Percentiles rank a stretch among this genome's conserved stretches.
phyloP scores from a whole-genome alignment of 2,888 invertebrate species.

The Temnothorax rugatulus region DNA sequence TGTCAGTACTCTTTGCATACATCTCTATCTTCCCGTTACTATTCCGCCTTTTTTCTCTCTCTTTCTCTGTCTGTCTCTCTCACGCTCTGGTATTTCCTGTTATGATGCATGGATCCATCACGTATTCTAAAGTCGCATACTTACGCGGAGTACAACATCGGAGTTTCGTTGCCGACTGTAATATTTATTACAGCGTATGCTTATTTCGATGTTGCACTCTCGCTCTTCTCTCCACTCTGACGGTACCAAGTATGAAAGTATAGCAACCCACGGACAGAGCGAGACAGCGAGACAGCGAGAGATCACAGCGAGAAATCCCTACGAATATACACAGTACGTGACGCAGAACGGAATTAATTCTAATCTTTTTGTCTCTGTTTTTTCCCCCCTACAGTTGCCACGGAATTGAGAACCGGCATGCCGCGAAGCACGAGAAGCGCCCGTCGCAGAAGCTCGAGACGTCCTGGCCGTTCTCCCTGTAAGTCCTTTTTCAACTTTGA shows the following conservation, averaged over 20 bases:
- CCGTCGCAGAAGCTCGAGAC: slow-evolving; percentile 85
- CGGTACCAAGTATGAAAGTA: background rate
- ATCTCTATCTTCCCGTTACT: background rate
- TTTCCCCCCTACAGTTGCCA: slow-evolving; percentile 82
- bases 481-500: slow-evolving; percentile 75
- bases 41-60: background rate
- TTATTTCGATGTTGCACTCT: slow-evolving; percentile 38
- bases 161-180: slow-evolving; percentile 25
- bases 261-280: background rate
- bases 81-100: slow-evolving; percentile 19
- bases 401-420: slow-evolving; percentile 85
- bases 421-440: slow-evolving; percentile 85
- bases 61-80: background rate
- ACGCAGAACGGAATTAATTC: slow-evolving; percentile 46
- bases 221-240: background rate
- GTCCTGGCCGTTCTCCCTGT: slow-evolving; percentile 86
- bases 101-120: slow-evolving; percentile 51
- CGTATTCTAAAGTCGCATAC: slow-evolving; percentile 26
- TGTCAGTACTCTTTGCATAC: background rate
- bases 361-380: slow-evolving; percentile 62
- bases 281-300: slow-evolving; percentile 21
- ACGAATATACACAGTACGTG: background rate
- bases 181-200: slow-evolving; percentile 41
- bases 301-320: background rate
- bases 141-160: slow-evolving; percentile 11